Evolutionary conservation across 2,888 invertebrate species (phyloP), one percentile per base, ranked within the genome.

Genomic region (Campoplex capitator): DNA sequence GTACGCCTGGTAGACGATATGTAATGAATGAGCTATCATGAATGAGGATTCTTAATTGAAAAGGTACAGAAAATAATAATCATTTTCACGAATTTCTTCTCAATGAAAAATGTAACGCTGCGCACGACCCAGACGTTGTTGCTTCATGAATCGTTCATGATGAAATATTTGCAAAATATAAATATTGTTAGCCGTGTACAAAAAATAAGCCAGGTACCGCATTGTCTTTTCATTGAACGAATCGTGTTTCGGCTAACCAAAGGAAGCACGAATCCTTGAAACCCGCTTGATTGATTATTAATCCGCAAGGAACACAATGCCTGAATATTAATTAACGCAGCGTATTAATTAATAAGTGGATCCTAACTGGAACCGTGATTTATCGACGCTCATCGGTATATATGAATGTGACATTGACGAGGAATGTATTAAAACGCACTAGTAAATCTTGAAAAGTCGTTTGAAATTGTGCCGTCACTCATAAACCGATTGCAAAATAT

Each of bases 191-290:
- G 23, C 42, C 28, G 23, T 58, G 56, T 35, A 70, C 62, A 74
- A 74, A 78, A 38, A 48, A 68, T 23, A 38, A 45, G 54, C 45
- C 62, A 74, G 62, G 74, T 54, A 70, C 54, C 48, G 48, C 9
- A 75, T 56, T 70, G 87, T 79, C 78, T 51, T 73, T 65, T 82
- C 65, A 78, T 86, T 80, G 79, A 77, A 75, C 75, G 79, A 76
- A 67, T 79, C 71, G n/a, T 32, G 32, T 79, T 84, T 84, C 42
- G 76, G 38, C 16, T 42, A 65, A 38, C 83, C 86, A 83, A 86
- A 87, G 83, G 56, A 86, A 83, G 83, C 75, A 51, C 82, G 76
- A 62, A 88, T 83, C 88, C 88, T 88, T 88, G 87, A 81, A 79
- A 87, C 86, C 65, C 70, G 78, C 65, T 75, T 58, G 76, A 76